Percentiles rank a stretch among this genome's conserved stretches.
Evolutionary conservation across 2,888 invertebrate genomes (phyloP).

Genomic region (Pachycephus smyrnensis): DNA sequence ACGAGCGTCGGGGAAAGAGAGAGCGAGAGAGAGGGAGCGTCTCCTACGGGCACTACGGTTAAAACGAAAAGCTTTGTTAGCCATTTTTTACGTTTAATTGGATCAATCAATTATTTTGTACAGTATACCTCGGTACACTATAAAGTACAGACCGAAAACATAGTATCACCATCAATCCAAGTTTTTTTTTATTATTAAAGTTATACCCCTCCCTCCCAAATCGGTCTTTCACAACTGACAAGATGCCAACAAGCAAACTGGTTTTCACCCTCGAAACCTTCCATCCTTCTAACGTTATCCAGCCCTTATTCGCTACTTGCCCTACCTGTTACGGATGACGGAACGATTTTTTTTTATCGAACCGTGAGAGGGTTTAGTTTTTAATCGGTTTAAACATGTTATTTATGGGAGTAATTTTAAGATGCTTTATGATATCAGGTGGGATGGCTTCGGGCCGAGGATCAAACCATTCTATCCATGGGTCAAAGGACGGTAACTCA

Average conservation of each 20-base stretch:
- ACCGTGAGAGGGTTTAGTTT: not conserved
- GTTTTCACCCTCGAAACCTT: not conserved
- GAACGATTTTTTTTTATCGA: not conserved
- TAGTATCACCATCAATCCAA: not conserved
- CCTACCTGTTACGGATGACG: not conserved
- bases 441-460: conserved; percentile 82
- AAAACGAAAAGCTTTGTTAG: not conserved
- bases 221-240: not conserved
- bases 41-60: not conserved
- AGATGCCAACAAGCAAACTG: not conserved
- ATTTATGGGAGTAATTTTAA: not conserved
- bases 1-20: not conserved
- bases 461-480: conserved; percentile 80
- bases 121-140: not conserved
- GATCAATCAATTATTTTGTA: not conserved
- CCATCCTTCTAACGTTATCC: not conserved
- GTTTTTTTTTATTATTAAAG: not conserved
- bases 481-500: conserved; percentile 82
- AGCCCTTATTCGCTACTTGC: not conserved
- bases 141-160: not conserved
- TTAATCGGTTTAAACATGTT: not conserved
- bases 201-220: not conserved
- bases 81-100: not conserved
- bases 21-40: not conserved
- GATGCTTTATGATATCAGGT: conserved; percentile 69